Evolutionary conservation across 2,113 vertebrate genomes (phyloP), one percentile per base, ranked within the genome.

Genomic region (Sinocyclocheilus anophthalmus): DNA sequence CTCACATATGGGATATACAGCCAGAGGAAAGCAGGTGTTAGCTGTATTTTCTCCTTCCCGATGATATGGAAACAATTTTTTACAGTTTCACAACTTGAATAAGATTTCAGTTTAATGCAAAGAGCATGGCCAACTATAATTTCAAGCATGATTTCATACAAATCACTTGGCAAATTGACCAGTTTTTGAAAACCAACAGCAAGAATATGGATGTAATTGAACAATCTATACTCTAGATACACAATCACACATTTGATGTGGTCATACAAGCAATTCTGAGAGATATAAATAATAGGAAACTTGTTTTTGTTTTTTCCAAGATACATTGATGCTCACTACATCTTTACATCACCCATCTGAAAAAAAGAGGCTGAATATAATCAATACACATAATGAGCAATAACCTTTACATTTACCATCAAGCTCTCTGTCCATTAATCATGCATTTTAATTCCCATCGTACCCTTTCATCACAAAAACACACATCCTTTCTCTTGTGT

Each of bases 1-100:
- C 59, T 55, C 63, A 86, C 48, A 85, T 88, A 85, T 90, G 85
- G 30, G 72, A 87, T 87, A 86, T 59, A 59, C 16, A 55, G 78
- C 79, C 77, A 83, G 37, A 45, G 37, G 16, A 67, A 67, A 77
- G 81, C 80, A 86, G 75, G 87, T 86, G 76, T 79, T 88, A 55
- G 67, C 78, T 83, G 80, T 65, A 86, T 81, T 42, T 78, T 57
- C 24, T 63, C 37, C 37, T 42, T 16, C 22, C 22, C n/a, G 12
- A 63, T 16, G 22, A 42, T 80, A n/a, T 5, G 12, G 13, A 63
- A 79, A 61, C 6, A 22, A 37, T 57, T 77, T 53, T 39, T 37
- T 0, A 5, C 26, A 30, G 13, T 30, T 77, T 55, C 26, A 45
- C 50, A 3, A 48, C 13, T 30, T 24, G 72, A 20, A 48, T 48